A percentile compares a stretch with the other conserved stretches of the same genome.
phyloP scores from a whole-genome alignment of 2,888 invertebrate species.

The Lysandra coridon region DNA sequence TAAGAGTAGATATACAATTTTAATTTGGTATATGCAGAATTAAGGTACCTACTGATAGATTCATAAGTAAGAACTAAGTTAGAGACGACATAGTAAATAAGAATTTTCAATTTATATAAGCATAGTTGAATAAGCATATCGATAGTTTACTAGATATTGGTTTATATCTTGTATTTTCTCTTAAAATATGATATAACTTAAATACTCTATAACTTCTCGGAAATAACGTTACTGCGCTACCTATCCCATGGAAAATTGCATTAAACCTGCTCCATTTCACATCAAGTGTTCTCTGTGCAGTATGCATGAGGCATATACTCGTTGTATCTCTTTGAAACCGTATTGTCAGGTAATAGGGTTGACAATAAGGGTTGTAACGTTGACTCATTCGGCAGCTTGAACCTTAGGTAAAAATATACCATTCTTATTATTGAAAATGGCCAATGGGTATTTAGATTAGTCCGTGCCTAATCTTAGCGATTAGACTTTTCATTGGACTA shows the following conservation, averaged over 20 bases:
- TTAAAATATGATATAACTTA: neutral
- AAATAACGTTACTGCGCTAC: neutral
- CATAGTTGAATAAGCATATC: too few relatives aligned
- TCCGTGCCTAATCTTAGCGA: too few relatives aligned
- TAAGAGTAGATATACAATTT: too few relatives aligned
- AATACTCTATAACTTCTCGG: neutral
- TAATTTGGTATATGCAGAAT: too few relatives aligned
- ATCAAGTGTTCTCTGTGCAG: neutral
- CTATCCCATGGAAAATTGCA: slow-evolving; percentile 6
- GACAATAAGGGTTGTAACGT: neutral
- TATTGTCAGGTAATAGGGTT: neutral
- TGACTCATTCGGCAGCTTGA: too few relatives aligned
- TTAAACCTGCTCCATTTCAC: slow-evolving; percentile 13
- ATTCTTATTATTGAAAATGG: neutral
- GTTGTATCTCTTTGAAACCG: neutral
- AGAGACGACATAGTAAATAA: too few relatives aligned
- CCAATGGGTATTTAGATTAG: neutral
- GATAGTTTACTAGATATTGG: too few relatives aligned
- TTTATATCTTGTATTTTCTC: neutral
- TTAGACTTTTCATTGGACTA: too few relatives aligned
- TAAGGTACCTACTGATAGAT: too few relatives aligned
- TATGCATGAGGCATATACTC: neutral
- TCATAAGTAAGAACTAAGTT: too few relatives aligned
- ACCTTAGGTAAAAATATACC: neutral
- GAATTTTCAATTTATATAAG: too few relatives aligned